phyloP scores from a whole-genome alignment of 2,113 vertebrate genomes.

The Myotis brandtii region DNA sequence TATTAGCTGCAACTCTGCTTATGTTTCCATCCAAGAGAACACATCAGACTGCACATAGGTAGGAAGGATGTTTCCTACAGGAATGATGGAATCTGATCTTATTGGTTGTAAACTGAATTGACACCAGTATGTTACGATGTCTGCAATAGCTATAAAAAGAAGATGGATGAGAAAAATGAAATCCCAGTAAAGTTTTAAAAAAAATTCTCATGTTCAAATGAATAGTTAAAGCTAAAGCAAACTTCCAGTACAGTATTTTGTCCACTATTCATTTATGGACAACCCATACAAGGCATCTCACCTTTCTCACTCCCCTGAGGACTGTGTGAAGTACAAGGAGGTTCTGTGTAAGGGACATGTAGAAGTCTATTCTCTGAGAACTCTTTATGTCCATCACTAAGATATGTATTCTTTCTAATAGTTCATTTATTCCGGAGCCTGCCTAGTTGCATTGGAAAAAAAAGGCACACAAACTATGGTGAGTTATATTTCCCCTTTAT shows the following conservation, averaged over 20 bases:
- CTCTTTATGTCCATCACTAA: not conserved
- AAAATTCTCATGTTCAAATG: not conserved
- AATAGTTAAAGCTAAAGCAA: not conserved
- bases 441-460: constrained; percentile 68
- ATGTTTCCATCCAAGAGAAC: not conserved
- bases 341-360: fast-evolving
- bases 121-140: not conserved
- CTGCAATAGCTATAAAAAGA: not conserved
- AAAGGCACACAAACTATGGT: constrained; percentile 68
- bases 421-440: constrained; percentile 77
- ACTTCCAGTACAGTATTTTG: not conserved
- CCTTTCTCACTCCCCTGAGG: not conserved
- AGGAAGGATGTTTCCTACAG: not conserved
- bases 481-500: constrained; percentile 40
- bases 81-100: not conserved
- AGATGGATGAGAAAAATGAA: not conserved
- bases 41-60: not conserved
- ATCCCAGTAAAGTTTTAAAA: not conserved
- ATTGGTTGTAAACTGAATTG: not conserved
- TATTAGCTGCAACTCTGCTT: not conserved
- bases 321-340: not conserved
- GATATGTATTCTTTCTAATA: constrained; percentile 54
- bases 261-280: not conserved
- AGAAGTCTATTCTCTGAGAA: not conserved
- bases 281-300: not conserved